Evolutionary conservation across 2,113 vertebrate genomes (phyloP), one percentile per base, ranked within the genome.

Genomic region (Myiopsitta monachus): DNA sequence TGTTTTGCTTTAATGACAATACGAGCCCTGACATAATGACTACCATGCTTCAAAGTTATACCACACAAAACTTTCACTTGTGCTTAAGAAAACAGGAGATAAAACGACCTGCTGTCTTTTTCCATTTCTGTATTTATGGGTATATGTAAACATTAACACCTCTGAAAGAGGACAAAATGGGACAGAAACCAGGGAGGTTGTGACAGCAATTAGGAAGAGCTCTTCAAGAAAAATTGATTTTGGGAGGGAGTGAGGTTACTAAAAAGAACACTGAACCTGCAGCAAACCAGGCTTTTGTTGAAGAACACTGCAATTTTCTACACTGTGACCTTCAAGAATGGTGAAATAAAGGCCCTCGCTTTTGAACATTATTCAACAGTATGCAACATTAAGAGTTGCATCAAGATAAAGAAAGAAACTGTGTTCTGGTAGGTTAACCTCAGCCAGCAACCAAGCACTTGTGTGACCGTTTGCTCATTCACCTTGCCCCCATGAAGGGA

Each of bases 1-100:
- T 78, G 61, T 92, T 57, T 82, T 54, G 68, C 73, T 83, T 90
- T 90, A 94, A 95, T 33, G 67, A 96, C 88, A 93, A 77, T 70
- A 63, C n/a, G 77, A 90, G 63, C 64, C 72, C 41, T 88, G 63
- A 81, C 75, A 81, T 39, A 90, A 83, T 27, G 61, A 77, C 64
- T 81, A 81, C 80, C 0, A 2, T 46, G 63, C 79, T 90, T 92
- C 67, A 67, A 70, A 59, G 67, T 63, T 90, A 86, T 11, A 63
- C 23, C 2, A 9, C 54, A 93, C 27, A 73, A 91, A 87, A 54
- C 16, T 73, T 86, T 80, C 44, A 49, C 79, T 66, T 68, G 44
- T 76, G 85, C 54, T 87, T 85, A 90, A 92, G 62, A 79, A 91
- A 96, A 68, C 5, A 66, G 70, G 52, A 93, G 72, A 83, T 46